Base-by-base conservation (phyloP, 2,113 vertebrate genomes). In the Nesogale talazaci region DNA sequence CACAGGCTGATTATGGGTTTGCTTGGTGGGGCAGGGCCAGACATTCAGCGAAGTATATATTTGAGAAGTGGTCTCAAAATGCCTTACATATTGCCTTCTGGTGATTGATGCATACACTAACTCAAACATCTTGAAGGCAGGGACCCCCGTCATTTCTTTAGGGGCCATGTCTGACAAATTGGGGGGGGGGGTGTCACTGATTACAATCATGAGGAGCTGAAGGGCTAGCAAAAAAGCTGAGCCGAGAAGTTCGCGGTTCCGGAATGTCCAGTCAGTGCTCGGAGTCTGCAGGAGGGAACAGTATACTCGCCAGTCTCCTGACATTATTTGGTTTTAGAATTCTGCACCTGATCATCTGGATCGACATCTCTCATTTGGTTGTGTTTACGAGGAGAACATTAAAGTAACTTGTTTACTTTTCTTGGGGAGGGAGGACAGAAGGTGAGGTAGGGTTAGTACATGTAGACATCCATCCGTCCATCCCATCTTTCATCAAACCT, bases 61-160 rank as follows among this genome's bases (percentile, higher is more conserved):
- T 89, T 78, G 22, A 89, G 91, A 92, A 82, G 84, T 91, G n/a
- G 82, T 72, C 75, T 94, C 6, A 23, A 92, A 92, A 90, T 82
- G 86, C 82, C 86, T 95, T 89, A 61, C 36, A 82, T 42, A 15
- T 65, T 29, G 40, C 81, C 63, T 91, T 94, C 57, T 61, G 17
- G 59, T 79, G 79, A 89, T 7, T 27, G 63, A 61, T 10, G 74
- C 31, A 7, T 4, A 79, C 40, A 42, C 69, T 27, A 85, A 76
- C 52, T 22, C 65, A 36, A 63, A 87, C 81, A 70, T 25, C 42
- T 84, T 56, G 36, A 34, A 25, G 42, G 52, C 46, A n/a, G 67
- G 61, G 83, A 25, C 36, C n/a, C 29, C 61, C 12, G 15, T 69
- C 67, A 36, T 63, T 93, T 61, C 77, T 86, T 31, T 29, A 31